These are phyloP conservation scores for Anthopleura sola DNA, from an alignment of 64 coral and sea anemone species.

Conservation along the genomic window DNA sequence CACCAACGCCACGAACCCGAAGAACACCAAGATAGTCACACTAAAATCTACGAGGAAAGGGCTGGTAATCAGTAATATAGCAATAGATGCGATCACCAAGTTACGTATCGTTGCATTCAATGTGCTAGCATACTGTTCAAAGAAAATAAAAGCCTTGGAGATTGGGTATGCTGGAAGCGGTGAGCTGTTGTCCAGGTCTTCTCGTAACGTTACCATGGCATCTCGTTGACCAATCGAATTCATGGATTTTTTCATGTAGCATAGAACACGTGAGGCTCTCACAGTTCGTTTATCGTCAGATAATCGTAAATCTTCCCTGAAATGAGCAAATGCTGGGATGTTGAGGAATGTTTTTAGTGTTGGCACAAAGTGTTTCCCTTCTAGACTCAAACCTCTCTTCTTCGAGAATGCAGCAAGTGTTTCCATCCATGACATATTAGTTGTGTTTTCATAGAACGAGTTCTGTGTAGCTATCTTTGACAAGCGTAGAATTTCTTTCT, in stretches of 20 bases:
- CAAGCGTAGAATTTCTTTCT: slow-evolving; percentile 40
- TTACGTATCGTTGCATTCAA: slow-evolving; percentile 42
- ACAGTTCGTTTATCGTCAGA: slow-evolving; percentile 28
- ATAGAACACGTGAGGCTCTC: slow-evolving; percentile 49
- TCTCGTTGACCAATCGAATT: slow-evolving; percentile 50
- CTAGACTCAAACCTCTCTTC: not conserved
- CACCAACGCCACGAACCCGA: slow-evolving; percentile 60
- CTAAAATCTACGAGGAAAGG: slow-evolving; percentile 38
- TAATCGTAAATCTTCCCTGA: slow-evolving; percentile 52
- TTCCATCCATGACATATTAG: slow-evolving; percentile 61
- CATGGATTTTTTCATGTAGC: slow-evolving; percentile 42
- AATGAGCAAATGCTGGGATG: slow-evolving; percentile 32
- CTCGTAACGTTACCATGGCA: slow-evolving; percentile 68
- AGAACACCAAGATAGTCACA: slow-evolving; percentile 53
- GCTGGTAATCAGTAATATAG: slow-evolving; percentile 53
- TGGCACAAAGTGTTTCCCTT: slow-evolving; percentile 41
- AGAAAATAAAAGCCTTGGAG: slow-evolving; percentile 34
- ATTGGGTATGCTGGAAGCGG: slow-evolving; percentile 49
- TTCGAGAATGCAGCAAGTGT: slow-evolving; percentile 24
- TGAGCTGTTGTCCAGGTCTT: slow-evolving; percentile 43
- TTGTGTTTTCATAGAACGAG: slow-evolving; percentile 28
- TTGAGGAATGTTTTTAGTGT: slow-evolving; percentile 44
- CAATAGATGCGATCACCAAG: slow-evolving; percentile 47
- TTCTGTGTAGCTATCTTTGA: slow-evolving; percentile 51
- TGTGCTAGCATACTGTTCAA: slow-evolving; percentile 52